These are phyloP conservation scores for Pachliopta kotzebuea DNA, from an alignment of 2,888 invertebrate genomes.

Conservation along the genomic window DNA sequence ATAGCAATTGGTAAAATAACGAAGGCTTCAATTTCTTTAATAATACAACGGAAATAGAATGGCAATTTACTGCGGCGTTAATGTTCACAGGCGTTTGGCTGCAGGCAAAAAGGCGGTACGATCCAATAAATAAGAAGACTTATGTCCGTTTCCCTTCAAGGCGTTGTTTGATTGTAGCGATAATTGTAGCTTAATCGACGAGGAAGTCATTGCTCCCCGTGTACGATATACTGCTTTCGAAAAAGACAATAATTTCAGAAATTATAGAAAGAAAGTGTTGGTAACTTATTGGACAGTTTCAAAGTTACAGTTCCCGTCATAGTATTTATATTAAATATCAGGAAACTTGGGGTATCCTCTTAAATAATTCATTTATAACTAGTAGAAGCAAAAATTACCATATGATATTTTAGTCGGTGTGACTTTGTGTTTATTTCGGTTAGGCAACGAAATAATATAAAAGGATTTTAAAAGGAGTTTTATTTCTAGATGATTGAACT, in stretches of 20 bases:
- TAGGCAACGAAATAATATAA: background rate
- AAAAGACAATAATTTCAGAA: conserved; percentile 12
- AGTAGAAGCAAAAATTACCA: background rate
- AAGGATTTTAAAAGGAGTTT: background rate
- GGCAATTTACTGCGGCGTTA: conserved; percentile 19
- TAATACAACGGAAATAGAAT: conserved; percentile 6
- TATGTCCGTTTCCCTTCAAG: conserved; percentile 24
- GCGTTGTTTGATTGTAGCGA: conserved; percentile 22
- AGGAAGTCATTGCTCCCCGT: conserved; percentile 19
- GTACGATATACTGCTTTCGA: conserved; percentile 8
- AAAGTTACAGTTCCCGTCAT: no score
- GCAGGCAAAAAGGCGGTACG: conserved; percentile 13
- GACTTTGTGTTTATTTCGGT: background rate
- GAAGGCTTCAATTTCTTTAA: conserved; percentile 1
- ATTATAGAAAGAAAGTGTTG: conserved; percentile 13
- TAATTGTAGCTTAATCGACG: conserved; percentile 19
- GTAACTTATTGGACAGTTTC: conserved; percentile 2
- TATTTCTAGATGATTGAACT: background rate
- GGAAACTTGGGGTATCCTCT: background rate
- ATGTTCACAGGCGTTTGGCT: conserved; percentile 25
- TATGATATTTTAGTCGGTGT: background rate
- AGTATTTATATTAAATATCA: background rate
- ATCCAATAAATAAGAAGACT: conserved; percentile 21
- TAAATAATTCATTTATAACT: background rate
- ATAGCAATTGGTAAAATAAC: background rate